Evolutionary conservation across 2,888 invertebrate species (phyloP), one percentile per base, ranked within the genome.

Genomic region (Pharmacophagus antenor): DNA sequence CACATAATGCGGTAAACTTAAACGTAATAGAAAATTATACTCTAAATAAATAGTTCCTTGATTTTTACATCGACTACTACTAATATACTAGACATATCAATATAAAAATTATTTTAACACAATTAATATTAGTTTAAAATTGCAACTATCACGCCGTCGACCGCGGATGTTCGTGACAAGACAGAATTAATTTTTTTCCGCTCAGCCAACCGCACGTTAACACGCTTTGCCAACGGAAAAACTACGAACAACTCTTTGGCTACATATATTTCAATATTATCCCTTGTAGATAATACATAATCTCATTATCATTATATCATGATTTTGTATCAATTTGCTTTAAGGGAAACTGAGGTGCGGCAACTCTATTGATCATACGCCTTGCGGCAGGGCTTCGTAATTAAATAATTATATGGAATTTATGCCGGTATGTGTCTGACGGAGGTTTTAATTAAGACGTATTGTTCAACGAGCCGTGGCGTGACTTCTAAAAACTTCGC

Each of bases 401-500:
- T 84, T 79, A 82, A 82, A 82, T 84, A 80, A 86, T 85, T 82
- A 84, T 74, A 74, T 72, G 71, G 75, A 73, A 73, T 77, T 74
- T 79, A 71, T 67, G 67, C 69, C 70, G 65, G 66, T 76, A 68
- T 64, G 66, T 70, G 70, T 76, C 80, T 78, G 77, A 74, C 79
- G 76, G 71, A 69, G 73, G 74, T 76, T 84, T 82, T 88, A 88
- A 88, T 88, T 87, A 85, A 85, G 84, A 84, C 77, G 79, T 83
- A 88, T 88, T 85, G 84, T 87, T 82, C 77, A 76, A 75, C 75
- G 74, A 73, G 74, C 69, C 75, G 77, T 75, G 71, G 79, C 85
- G 78, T 84, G 85, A 85, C 84, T 84, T 84, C 84, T 79, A 80
- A 85, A 83, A 84, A 80, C 73, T 79, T 78, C 68, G 73, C 70